A percentile compares a stretch with the other conserved stretches of the same genome.
phyloP scores from a whole-genome alignment of 2,113 vertebrate species.

The Tragulus kanchil region DNA sequence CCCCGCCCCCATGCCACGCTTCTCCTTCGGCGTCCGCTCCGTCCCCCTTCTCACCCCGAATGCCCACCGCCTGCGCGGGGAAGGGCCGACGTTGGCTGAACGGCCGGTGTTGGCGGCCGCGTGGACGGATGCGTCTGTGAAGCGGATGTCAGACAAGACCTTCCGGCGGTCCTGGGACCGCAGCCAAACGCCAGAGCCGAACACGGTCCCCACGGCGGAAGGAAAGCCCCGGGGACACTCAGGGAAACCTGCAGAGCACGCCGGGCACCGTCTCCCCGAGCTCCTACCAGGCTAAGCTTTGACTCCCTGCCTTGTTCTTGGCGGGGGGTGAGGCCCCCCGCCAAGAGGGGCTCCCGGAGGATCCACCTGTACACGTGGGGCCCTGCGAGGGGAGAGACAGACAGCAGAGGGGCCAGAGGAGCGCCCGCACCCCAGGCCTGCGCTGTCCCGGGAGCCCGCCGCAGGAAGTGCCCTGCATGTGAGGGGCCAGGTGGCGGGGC shows the following conservation, averaged over 20 bases:
- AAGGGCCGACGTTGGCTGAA: accelerated
- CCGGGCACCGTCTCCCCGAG: not conserved
- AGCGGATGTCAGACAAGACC: not conserved
- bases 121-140: accelerated
- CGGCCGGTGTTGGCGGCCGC: accelerated
- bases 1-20: not conserved
- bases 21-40: not conserved
- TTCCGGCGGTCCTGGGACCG: too few relatives aligned
- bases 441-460: not conserved
- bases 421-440: not conserved
- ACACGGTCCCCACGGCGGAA: not conserved
- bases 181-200: too few relatives aligned
- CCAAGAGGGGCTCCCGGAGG: not conserved
- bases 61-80: not conserved
- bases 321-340: accelerated
- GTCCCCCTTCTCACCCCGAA: not conserved
- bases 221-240: not conserved
- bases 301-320: not conserved
- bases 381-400: not conserved
- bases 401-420: not conserved
- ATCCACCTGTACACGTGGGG: accelerated
- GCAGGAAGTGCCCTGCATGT: not conserved
- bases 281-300: not conserved
- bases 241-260: too few relatives aligned
- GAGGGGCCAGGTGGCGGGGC: not conserved